Conservation (phyloP, 2,113 vertebrate genomes). For the Ibidorhyncha struthersii region DNA sequence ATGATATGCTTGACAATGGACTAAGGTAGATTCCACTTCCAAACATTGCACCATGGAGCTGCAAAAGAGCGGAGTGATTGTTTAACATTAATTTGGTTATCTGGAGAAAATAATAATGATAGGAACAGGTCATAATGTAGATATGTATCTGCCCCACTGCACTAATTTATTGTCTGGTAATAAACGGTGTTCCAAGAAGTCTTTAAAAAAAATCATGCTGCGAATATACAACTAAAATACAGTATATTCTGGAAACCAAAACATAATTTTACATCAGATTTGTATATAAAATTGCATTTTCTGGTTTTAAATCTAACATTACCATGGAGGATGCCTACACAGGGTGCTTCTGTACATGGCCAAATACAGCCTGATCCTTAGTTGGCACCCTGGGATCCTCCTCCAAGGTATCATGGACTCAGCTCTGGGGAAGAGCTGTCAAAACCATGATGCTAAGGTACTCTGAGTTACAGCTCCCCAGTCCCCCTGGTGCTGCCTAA, state of each 20-base stretch:
- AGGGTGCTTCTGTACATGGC: background rate
- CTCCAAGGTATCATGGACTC: background rate
- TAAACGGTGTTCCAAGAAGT: background rate
- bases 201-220: background rate
- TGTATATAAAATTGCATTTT: background rate
- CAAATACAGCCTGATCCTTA: background rate
- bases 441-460: background rate
- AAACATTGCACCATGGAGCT: slow-evolving; percentile 93
- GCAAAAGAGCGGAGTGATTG: background rate
- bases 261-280: background rate
- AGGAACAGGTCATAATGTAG: background rate
- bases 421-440: background rate
- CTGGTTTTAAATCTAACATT: background rate
- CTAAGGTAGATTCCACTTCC: slow-evolving; percentile 93
- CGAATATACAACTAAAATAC: background rate
- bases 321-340: background rate
- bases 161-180: background rate
- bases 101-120: background rate
- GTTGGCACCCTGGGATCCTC: background rate
- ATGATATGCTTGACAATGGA: slow-evolving; percentile 93
- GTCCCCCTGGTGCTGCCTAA: background rate
- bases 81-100: background rate
- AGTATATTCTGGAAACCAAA: background rate
- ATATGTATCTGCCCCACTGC: background rate
- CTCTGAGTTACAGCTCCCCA: background rate